Percentiles rank a stretch among this genome's conserved stretches.
phyloP scores from a whole-genome alignment of 2,888 invertebrate genomes.

The Metacarcinus magister region DNA sequence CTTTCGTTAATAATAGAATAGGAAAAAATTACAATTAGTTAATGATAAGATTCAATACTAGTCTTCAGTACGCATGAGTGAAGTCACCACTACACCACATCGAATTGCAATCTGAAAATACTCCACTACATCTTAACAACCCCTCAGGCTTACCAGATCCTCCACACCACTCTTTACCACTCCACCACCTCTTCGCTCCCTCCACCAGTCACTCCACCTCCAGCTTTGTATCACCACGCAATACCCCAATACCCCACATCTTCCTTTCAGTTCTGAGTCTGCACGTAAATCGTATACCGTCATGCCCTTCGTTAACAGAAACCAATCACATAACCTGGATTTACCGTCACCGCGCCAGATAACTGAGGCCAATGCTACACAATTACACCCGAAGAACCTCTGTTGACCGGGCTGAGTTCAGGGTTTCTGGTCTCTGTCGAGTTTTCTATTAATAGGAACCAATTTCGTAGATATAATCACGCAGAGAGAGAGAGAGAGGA shows the following conservation, averaged over 20 bases:
- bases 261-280: background rate
- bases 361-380: background rate
- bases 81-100: background rate
- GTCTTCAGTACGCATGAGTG: background rate
- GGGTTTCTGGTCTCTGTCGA: conserved; percentile 31
- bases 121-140: background rate
- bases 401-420: background rate
- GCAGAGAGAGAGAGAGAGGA: background rate
- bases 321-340: conserved; percentile 1
- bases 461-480: conserved; percentile 33
- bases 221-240: background rate
- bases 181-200: too few species aligned
- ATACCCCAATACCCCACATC: background rate
- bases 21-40: background rate
- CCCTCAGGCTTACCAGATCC: background rate
- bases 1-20: background rate
- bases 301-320: background rate
- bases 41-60: background rate
- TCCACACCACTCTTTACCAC: background rate
- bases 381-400: background rate
- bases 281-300: background rate
- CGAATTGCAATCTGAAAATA: background rate
- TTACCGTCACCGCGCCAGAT: background rate
- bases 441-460: conserved; percentile 66
- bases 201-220: conserved; percentile 9